Evolutionary conservation across 2,797 vertebrate species (phyloP), one percentile per base, ranked within the genome.

Genomic region (Cichlasoma orientale): DNA sequence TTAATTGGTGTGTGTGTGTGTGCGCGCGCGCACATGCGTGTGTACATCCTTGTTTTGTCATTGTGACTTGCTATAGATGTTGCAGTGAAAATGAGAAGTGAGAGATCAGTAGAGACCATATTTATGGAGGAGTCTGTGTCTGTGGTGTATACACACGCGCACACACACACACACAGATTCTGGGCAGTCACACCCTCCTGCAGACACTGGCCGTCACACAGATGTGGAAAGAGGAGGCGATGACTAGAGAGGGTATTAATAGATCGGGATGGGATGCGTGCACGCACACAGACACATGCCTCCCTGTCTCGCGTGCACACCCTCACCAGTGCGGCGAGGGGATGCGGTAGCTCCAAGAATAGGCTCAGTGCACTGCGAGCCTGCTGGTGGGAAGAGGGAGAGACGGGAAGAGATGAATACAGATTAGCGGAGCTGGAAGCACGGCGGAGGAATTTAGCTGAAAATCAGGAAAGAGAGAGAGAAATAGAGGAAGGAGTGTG

Each of bases 231-330:
- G 84, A 82, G 86, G 75, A 93, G 89, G 90, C 84, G 86, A 92
- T 94, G 91, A 92, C 90, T 89, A 80, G 85, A 82, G 84, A 59
- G 3, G 38, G 89, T 94, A 94, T 92, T 91, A 91, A 93, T 94
- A 93, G 93, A 92, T 90, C 87, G 66, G 79, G 66, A 80, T 75
- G 66, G 55, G 74, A 78, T 41, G 44, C 71, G 41, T 70, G 38
- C 83, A 55, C 74, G 82, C 71, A 56, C 72, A 33, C 16, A 68
- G 41, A 47, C 74, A 66, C 56, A 27, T 25, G 23, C 72, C 38
- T n/a, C 47, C 52, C 52, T 53, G 29, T 56, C 72, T 59, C 72
- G 33, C 61, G 10, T 33, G n/a, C 75, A 61, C 81, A 44, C 81
- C 13, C 57, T 31, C 82, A 55, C 71, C 75, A 79, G 82, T 72